Conservation (phyloP, 2,797 vertebrate species). For the Discoglossus pictus region DNA sequence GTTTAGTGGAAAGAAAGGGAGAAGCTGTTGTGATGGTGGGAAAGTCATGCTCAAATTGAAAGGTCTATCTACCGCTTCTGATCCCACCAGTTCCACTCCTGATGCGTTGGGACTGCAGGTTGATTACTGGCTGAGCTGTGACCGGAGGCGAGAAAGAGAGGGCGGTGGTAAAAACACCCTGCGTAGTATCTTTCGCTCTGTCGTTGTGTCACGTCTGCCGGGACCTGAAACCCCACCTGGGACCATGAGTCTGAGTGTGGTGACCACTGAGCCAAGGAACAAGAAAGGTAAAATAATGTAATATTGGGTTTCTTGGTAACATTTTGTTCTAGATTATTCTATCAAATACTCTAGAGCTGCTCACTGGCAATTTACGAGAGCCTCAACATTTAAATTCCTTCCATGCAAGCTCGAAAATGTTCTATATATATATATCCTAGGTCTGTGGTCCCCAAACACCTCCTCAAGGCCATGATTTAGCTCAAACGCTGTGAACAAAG, state of each 20-base stretch:
- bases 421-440: no score
- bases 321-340: no score
- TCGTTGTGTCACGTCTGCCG: constrained; percentile 45
- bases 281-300: constrained; percentile 32
- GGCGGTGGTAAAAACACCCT: constrained; percentile 38
- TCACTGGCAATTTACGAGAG: no score
- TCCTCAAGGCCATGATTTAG: no score
- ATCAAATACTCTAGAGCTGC: no score
- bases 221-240: constrained; percentile 43
- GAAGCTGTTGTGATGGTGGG: background rate
- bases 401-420: no score
- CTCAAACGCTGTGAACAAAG: no score
- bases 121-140: constrained; percentile 33
- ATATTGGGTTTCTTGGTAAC: no score
- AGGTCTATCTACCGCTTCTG: background rate
- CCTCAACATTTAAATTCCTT: no score
- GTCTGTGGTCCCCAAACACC: no score
- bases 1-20: no score
- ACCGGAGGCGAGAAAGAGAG: constrained; percentile 40
- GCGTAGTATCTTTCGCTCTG: constrained; percentile 44
- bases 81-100: constrained; percentile 15
- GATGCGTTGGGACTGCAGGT: constrained; percentile 42
- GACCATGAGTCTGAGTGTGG: constrained; percentile 44
- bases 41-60: no score
- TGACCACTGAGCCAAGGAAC: constrained; percentile 40